Conservation (phyloP, 2,113 vertebrate genomes). For the Andinoacara biseriatus region DNA sequence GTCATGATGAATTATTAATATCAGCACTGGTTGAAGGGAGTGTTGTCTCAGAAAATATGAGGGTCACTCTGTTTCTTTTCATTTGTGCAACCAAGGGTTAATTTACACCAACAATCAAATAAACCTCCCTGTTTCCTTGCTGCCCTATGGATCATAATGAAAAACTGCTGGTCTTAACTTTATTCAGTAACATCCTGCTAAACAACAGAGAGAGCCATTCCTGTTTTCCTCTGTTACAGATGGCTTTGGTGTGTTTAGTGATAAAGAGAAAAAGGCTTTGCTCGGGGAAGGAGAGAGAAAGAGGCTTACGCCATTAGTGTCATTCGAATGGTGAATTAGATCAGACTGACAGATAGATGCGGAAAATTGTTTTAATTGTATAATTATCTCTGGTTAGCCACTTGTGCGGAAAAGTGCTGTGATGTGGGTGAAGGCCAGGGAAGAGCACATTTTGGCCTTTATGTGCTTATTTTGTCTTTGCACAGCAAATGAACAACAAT, state of each 20-base stretch:
- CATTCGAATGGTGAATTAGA: slow-evolving; percentile 73
- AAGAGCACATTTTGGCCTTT: slow-evolving; percentile 66
- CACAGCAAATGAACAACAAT: slow-evolving; percentile 76
- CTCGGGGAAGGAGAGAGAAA: slow-evolving; percentile 48
- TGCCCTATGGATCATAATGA: slow-evolving; percentile 17
- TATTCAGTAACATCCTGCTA: slow-evolving; percentile 63
- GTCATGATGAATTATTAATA: slow-evolving; percentile 66
- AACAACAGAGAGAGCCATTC: slow-evolving; percentile 42
- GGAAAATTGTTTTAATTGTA: slow-evolving; percentile 81
- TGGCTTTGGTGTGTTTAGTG: slow-evolving; percentile 37
- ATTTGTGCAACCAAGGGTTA: slow-evolving; percentile 51
- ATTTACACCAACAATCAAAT: slow-evolving; percentile 66
- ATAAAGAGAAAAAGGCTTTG: slow-evolving; percentile 50
- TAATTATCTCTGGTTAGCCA: slow-evolving; percentile 75
- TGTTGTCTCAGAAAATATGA: slow-evolving; percentile 64
- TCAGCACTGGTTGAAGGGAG: slow-evolving; percentile 34
- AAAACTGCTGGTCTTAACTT: slow-evolving; percentile 49
- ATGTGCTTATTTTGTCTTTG: slow-evolving; percentile 72
- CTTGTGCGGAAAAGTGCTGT: slow-evolving; percentile 69
- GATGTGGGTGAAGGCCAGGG: slow-evolving; percentile 66
- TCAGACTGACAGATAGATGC: slow-evolving; percentile 76
- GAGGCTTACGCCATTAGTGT: slow-evolving; percentile 63
- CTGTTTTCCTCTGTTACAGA: slow-evolving; percentile 49
- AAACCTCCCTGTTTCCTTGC: slow-evolving; percentile 53
- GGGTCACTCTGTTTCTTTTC: slow-evolving; percentile 43